Evolutionary conservation across 2,113 vertebrate species (phyloP), one percentile per base, ranked within the genome.

Genomic region (Collichthys lucidus): DNA sequence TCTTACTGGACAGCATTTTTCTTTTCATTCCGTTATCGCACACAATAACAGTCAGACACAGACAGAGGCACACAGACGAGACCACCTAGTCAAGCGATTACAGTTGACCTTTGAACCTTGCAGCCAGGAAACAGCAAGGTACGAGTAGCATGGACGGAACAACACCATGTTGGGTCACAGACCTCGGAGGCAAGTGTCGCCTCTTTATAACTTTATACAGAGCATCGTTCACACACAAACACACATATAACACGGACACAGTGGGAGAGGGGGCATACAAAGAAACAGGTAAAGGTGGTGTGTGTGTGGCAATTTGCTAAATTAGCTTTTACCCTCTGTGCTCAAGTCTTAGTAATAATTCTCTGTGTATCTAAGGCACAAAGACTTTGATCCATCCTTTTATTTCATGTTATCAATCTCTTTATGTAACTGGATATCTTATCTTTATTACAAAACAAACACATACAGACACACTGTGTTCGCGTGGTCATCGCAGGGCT

Each of bases 361-460:
- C 59, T 60, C n/a, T 47, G 12, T 67, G 55, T 72, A 71, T 50
- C 55, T 60, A 46, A 74, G 47, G 7, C 50, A 77, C 66, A 65
- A 65, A 65, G 60, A 69, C 71, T 61, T 62, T 70, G 31, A 88
- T 72, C 65, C 47, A 79, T 61, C 53, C 19, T 47, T 62, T 77
- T 56, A 35, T 68, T 77, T 56, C 22, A 82, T 82, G 50, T 61
- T 47, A 40, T 40, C 35, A 9, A 40, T 40, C 26, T 26, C 26
- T 40, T 40, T 40, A 40, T 40, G 35, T 9, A 40, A 40, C 65
- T 61, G 17, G 26, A 20, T 26, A 26, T 53, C 83, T 85, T 77
- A 83, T 85, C 83, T 85, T 80, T 63, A 77, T 77, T 53, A 60
- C 80, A 80, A 80, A 80, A 74, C 67, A 77, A 2, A 63, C 56